A percentile compares a stretch with the other conserved stretches of the same genome.
These are phyloP conservation scores for Lipotes vexillifer DNA, from an alignment of 2,113 vertebrate genomes.

Conservation along the genomic window DNA sequence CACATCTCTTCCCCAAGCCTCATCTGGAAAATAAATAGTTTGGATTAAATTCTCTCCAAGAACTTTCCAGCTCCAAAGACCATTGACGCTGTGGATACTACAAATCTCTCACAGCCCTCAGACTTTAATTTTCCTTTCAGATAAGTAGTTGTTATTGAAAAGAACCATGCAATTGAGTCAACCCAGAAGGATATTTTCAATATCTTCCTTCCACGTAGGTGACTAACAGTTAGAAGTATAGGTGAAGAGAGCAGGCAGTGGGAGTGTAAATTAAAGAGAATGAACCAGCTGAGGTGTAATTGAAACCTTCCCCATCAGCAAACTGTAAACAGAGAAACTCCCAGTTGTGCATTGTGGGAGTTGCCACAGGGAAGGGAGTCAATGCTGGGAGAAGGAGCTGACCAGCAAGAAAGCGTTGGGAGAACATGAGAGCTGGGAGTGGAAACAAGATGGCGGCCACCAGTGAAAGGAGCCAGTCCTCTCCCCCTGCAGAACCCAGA, in stretches of 20 bases:
- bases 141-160: background rate
- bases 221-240: constrained; percentile 7
- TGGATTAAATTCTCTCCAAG: background rate
- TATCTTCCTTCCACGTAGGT: background rate
- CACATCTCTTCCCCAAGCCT: background rate
- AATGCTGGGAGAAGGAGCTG: background rate
- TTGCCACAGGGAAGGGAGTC: background rate
- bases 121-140: constrained; percentile 17
- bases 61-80: background rate
- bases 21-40: background rate
- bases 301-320: background rate
- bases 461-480: background rate
- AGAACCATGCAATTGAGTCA: background rate
- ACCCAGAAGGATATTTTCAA: background rate
- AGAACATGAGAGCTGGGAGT: background rate
- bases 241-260: background rate
- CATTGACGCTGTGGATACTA: background rate
- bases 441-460: background rate
- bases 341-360: background rate
- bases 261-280: constrained; percentile 8
- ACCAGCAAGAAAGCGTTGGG: background rate
- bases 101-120: background rate
- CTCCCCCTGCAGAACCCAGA: background rate
- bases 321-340: constrained; percentile 18
- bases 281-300: background rate